Evolutionary conservation across 1,140 invertebrate genomes (phyloP), one percentile per base, ranked within the genome.

Genomic region (Portunus trituberculatus): DNA sequence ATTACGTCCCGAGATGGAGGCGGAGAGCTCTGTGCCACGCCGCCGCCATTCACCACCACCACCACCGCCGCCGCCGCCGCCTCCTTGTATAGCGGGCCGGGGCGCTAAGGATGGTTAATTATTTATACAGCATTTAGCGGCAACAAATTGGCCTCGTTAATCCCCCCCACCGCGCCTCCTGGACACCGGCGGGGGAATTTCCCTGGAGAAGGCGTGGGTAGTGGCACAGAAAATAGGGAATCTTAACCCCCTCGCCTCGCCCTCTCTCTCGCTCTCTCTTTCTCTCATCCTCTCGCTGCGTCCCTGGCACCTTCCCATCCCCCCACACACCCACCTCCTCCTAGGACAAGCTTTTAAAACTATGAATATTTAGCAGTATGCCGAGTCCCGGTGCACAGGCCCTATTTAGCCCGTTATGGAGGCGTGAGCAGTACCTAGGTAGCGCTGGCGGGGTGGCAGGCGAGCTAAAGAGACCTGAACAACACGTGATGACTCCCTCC

Each of bases 81-180:
- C 39, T 87, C 31, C 39, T 87, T 87, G 52, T 8, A 28, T 8
- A 28, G 4, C 52, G 7, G 90, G 52, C 52, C 32, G 46, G 16
- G 92, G 83, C 86, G 76, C 89, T 94, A 90, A 90, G 93, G 76
- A 94, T 46, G 39, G 31, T 90, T 94, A 94, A 94, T 94, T 94
- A 94, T 90, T 94, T 94, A 94, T 52, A 89, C 93, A 94, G 93
- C 76, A 89, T 94, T 94, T 94, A 94, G 87, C 93, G 31, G 86
- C 14, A 94, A 94, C 93, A 94, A 94, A 94, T 89, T 94, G 93
- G 87, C 29, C 86, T 88, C 93, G 87, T 94, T 94, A 88, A 89
- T 84, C 92, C 45, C 83, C n/a, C 67, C 67, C 16, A n/a, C 67
- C 20, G 20, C 2, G 28, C 31, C 86, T 82, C 59, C 83, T 82